Base-by-base conservation (phyloP, 2,113 vertebrate genomes). In the Plecturocebus donacophilus region DNA sequence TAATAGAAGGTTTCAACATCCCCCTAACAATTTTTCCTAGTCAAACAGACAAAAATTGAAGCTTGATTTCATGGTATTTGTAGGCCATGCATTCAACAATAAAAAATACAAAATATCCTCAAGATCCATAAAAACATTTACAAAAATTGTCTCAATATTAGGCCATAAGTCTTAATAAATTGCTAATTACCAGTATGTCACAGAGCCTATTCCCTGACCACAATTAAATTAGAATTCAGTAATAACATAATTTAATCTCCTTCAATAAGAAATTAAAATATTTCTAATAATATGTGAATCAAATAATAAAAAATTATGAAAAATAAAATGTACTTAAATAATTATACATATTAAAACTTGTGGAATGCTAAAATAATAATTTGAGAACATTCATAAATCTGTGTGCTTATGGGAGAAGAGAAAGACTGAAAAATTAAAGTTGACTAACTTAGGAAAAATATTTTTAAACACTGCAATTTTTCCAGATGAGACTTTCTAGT, bases 261-360 rank as follows among this genome's bases (percentile, higher is more conserved):
- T 90, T 25, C 25, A 13, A 85, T 35, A 49, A 11, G 54, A 80
- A 95, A 86, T 86, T 49, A 79, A 90, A 95, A 32, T 79, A 61
- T 80, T 86, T 91, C 66, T 70, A 79, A 83, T 47, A 95, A 86
- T 23, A 47, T 12, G 30, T 40, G 64, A 95, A 16, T 77, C 66
- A 92, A 94, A 95, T 66, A 66, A 92, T 40, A 95, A 73, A 77
- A 58, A 56, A 87, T 42, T 66, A 92, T 71, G 1, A 32, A 90
- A 94, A 86, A 88, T 82, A 95, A 96, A 94, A 89, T 90, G 49
- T 25, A 81, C 21, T 85, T 91, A 71, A 86, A 38, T 88, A 93
- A 47, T 23, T 58, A 85, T 47, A 82, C 3, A 87, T 85, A 80
- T 66, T 19, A 81, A 84, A 94, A 82, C 40, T 47, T 58, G 8